Evolutionary conservation across 2,113 vertebrate genomes (phyloP), one percentile per base, ranked within the genome.

Genomic region (Corythaeola cristata): DNA sequence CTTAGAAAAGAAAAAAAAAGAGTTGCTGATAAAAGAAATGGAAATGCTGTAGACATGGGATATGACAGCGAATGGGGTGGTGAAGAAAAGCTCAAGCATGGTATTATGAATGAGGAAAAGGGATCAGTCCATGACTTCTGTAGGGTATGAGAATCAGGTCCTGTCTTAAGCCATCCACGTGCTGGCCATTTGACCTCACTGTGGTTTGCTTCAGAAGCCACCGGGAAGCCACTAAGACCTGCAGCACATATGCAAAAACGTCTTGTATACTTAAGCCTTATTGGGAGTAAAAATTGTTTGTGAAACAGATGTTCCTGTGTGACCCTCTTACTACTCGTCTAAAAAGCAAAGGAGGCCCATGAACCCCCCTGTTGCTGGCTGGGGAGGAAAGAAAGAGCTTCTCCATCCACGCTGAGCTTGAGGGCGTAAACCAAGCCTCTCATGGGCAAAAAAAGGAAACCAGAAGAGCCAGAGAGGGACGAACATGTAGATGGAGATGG

Each of bases 111-210:
- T 27, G 24, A 81, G 47, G 41, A 69, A 77, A 75, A 45, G 23
- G 18, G 59, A 52, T 77, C 47, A 30, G 16, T 10, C 45, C 26
- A 5, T 30, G 39, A 37, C 17, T 78, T 85, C 49, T 94, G 73
- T 11, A 49, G 15, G 49, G 15, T 45, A 7, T 33, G 24, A 86
- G 62, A 56, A 33, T 32, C 23, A 32, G 24, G 47, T n/a, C 5
- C 12, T 74, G 18, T 24, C 47, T 59, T 13, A 50, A 90, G 45
- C 15, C 58, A 26, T 18, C 17, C 0, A 0, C 6, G 3, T 81
- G 63, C 39, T 5, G 5, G 47, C 27, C 45, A 28, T 28, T 67
- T 71, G 77, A 68, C 58, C 71, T 93, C 0, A 0, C 53, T 52
- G 49, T 32, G 44, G 21, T 49, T 72, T 86, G 76, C 73, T 59